phyloP scores from a whole-genome alignment of 2,797 vertebrate genomes.

The Scyliorhinus canicula region DNA sequence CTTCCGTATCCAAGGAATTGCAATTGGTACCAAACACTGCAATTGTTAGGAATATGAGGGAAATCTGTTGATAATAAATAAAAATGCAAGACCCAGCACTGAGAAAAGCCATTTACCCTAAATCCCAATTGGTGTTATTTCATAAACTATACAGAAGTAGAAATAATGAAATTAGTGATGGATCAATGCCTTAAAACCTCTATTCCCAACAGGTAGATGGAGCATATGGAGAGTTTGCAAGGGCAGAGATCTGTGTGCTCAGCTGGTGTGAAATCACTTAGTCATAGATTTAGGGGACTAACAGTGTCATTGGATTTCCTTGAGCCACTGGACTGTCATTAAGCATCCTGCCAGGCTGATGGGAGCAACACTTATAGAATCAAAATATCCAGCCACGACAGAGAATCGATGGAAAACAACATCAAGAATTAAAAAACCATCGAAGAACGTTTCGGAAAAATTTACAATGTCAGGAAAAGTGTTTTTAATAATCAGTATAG shows the following conservation, averaged over 20 bases:
- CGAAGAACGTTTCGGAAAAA: background rate
- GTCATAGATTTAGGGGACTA: background rate
- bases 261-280: constrained; percentile 15
- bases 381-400: background rate
- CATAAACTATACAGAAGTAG: background rate
- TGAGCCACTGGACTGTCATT: background rate
- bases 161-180: background rate
- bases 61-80: background rate
- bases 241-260: background rate
- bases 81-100: background rate
- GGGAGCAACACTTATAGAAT: background rate
- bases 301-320: background rate
- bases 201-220: background rate
- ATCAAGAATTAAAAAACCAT: background rate
- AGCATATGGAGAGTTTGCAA: background rate
- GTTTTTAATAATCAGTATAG: background rate
- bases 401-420: background rate
- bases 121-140: background rate
- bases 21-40: background rate
- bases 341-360: background rate
- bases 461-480: background rate
- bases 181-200: background rate
- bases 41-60: background rate
- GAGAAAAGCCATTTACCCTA: background rate
- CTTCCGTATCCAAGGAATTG: background rate